Evolutionary conservation across 2,888 invertebrate species (phyloP), one percentile per base, ranked within the genome.

Genomic region (Xestia rhomboidea): DNA sequence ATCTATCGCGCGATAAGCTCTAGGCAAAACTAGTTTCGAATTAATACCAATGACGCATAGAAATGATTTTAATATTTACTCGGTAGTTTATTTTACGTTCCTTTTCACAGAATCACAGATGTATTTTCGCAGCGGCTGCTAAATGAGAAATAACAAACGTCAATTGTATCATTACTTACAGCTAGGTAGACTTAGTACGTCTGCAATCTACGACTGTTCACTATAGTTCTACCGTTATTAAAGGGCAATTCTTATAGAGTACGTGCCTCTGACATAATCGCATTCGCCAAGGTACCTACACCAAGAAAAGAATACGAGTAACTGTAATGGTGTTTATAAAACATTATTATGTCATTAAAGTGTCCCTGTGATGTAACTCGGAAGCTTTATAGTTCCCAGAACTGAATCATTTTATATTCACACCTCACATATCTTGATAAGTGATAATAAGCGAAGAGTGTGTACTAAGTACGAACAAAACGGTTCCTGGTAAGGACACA

Each of bases 121-220:
- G 79, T 87, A 88, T 84, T 82, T 88, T 83, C 79, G 87, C 83
- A 89, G 83, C 81, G 87, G 70, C 75, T 73, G 89, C 82, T 89
- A 89, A 93, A 92, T 92, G 92, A 88, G 87, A 93, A 92, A 93
- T 91, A 85, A 93, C 92, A 91, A 93, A 92, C 92, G 89, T 91
- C 93, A 93, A 93, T 95, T 94, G 94, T 95, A 93, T 94, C 92
- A 95, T 96, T 96, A 96, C 93, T 94, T 95, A 96, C 96, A 95
- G 96, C 95, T 96, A 96, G 91, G 90, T 91, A 90, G 89, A 91
- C 90, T 92, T 93, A 93, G 94, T 93, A 92, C 92, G 93, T 92
- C 93, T 93, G 93, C 93, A 95, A 95, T 96, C 95, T 94, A 94
- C 94, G 93, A 94, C 94, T 94, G 94, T 94, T 94, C 94, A 93